Percentiles rank a stretch among this genome's conserved stretches.
Conservation (phyloP, 2,888 invertebrate species). For the Adineta ricciae region DNA sequence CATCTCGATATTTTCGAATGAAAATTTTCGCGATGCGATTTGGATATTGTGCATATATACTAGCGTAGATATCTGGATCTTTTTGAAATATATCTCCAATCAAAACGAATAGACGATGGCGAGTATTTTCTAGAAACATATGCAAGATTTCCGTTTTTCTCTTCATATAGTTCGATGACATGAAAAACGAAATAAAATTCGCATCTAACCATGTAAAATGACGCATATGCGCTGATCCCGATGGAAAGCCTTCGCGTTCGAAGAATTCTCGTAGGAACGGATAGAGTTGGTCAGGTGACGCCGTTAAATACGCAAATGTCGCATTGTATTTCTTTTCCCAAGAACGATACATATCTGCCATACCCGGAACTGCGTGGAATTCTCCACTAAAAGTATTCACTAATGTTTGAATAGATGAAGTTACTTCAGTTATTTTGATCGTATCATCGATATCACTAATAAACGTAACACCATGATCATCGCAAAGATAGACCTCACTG, state of each 20-base stretch:
- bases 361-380: neutral
- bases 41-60: neutral
- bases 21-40: neutral
- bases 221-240: neutral
- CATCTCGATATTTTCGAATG: neutral
- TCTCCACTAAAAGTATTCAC: neutral
- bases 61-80: neutral
- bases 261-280: neutral
- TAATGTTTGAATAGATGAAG: neutral
- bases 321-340: neutral
- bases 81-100: constrained; percentile 14
- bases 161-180: neutral
- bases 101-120: neutral
- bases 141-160: neutral
- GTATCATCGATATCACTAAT: neutral
- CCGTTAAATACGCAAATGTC: neutral
- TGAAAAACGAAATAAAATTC: neutral
- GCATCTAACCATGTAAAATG: neutral
- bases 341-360: neutral
- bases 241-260: neutral
- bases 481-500: neutral
- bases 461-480: neutral
- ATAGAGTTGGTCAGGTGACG: neutral
- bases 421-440: neutral
- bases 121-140: neutral